A percentile compares a stretch with the other conserved stretches of the same genome.
phyloP scores from a whole-genome alignment of 2,797 vertebrate genomes.

The Silurus aristotelis region DNA sequence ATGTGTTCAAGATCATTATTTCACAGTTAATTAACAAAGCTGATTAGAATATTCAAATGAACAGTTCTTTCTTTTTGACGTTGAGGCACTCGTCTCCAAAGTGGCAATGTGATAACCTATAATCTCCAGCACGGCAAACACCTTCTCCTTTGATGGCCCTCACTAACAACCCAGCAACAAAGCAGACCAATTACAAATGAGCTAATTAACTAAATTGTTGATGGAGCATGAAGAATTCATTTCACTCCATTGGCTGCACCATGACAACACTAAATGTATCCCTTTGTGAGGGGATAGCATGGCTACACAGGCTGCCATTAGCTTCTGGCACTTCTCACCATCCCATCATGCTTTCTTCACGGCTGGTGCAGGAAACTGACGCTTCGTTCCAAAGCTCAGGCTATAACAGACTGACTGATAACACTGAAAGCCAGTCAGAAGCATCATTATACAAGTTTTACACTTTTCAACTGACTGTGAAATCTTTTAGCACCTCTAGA shows the following conservation, averaged over 20 bases:
- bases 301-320: constrained; percentile 85
- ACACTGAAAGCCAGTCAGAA: constrained; percentile 10
- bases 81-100: constrained; percentile 74
- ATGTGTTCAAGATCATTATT: constrained; percentile 76
- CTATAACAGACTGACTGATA: constrained; percentile 50
- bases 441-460: constrained; percentile 7
- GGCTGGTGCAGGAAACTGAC: constrained; percentile 63
- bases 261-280: constrained; percentile 94
- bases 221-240: constrained; percentile 99
- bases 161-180: constrained; percentile 97
- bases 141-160: constrained; percentile 95
- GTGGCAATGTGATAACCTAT: constrained; percentile 85
- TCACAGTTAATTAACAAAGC: constrained; percentile 81
- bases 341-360: constrained; percentile 68
- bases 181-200: constrained; percentile 99
- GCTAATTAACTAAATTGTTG: constrained; percentile 99
- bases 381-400: constrained; percentile 58
- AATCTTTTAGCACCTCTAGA: constrained; percentile 6
- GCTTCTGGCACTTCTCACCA: constrained; percentile 76
- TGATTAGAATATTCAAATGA: constrained; percentile 85
- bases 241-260: constrained; percentile 93
- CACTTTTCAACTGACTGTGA: constrained; percentile 29
- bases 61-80: constrained; percentile 65
- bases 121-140: constrained; percentile 92
- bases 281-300: constrained; percentile 84